Percentiles rank a stretch among this genome's conserved stretches.
Conservation (phyloP, 92 coral and sea anemone species). For the Isaurus tuberculatus region DNA sequence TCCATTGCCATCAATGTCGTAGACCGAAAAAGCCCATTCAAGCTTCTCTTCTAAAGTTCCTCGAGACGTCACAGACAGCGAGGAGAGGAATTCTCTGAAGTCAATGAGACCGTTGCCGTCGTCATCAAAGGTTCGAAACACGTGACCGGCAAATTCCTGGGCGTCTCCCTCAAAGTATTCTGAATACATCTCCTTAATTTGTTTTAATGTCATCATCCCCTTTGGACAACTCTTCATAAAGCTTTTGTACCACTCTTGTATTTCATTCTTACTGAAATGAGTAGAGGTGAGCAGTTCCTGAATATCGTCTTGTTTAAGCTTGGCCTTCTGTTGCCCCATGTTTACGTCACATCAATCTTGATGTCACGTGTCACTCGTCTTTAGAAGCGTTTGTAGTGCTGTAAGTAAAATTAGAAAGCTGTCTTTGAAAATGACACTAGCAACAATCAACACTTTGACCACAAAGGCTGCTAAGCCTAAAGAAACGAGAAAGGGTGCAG, state of each 20-base stretch:
- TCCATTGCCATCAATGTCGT: conserved; percentile 95
- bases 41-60: conserved; percentile 94
- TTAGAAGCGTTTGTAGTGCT: background rate
- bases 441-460: background rate
- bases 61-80: conserved; percentile 89
- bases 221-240: conserved; percentile 94
- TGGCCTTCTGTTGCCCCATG: conserved; percentile 90
- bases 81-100: conserved; percentile 92
- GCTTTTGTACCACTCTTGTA: conserved; percentile 93
- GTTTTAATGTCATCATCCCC: conserved; percentile 76
- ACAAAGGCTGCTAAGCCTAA: no score
- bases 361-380: background rate
- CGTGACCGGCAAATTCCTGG: conserved; percentile 85
- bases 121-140: conserved; percentile 89
- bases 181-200: conserved; percentile 85
- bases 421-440: background rate
- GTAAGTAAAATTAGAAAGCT: background rate
- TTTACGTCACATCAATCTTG: background rate
- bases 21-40: conserved; percentile 95
- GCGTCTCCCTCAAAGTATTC: conserved; percentile 97
- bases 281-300: conserved; percentile 83
- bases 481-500: no score
- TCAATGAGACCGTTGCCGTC: conserved; percentile 90
- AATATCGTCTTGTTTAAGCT: conserved; percentile 77
- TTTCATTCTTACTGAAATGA: conserved; percentile 79